Conservation (phyloP, 2,113 vertebrate genomes). For the Todiramphus saurophagus region DNA sequence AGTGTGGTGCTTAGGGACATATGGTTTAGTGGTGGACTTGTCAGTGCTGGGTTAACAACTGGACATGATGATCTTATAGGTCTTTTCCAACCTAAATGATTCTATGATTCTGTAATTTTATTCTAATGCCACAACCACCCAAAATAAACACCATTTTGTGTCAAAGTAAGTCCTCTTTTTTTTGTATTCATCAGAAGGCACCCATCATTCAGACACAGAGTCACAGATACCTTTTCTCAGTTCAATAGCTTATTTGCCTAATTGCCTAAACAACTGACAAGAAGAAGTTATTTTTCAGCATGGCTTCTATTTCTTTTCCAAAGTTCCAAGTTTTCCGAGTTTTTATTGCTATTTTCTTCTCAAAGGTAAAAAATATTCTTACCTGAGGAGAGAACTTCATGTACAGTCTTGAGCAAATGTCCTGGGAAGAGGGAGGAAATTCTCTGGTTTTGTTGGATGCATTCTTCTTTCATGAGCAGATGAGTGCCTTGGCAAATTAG, state of each 20-base stretch:
- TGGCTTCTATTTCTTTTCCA: background rate
- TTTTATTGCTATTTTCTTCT: background rate
- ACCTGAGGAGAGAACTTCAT: background rate
- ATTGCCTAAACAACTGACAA: background rate
- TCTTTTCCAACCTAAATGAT: background rate
- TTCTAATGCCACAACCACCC: background rate
- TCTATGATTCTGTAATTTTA: background rate
- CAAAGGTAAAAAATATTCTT: background rate
- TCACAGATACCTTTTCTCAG: background rate
- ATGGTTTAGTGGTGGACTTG: background rate
- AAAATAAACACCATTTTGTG: background rate
- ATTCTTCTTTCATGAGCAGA: background rate
- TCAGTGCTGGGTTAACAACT: background rate
- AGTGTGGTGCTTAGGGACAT: background rate
- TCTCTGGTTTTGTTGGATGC: background rate
- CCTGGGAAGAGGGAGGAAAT: background rate
- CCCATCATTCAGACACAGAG: background rate
- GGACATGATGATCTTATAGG: background rate
- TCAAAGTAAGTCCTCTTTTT: background rate
- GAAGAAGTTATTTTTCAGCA: background rate
- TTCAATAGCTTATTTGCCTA: background rate
- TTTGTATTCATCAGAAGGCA: background rate
- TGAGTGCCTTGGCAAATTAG: background rate
- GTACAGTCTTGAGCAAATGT: background rate
- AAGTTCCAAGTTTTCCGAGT: background rate